Percentiles rank a stretch among this genome's conserved stretches.
phyloP scores from a whole-genome alignment of 2,888 invertebrate species.

The Oegoconia quadripuncta region DNA sequence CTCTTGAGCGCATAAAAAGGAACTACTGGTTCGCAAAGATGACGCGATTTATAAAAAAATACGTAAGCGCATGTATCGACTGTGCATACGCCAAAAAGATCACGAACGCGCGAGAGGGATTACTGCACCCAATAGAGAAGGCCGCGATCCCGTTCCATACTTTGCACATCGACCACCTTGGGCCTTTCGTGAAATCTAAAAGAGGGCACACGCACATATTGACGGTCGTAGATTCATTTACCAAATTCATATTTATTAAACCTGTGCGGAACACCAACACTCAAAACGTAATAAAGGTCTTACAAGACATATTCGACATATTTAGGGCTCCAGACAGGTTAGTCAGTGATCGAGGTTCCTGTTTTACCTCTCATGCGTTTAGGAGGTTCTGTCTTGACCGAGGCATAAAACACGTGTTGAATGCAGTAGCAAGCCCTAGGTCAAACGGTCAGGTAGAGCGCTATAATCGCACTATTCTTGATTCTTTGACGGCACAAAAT shows the following conservation, averaged over 20 bases:
- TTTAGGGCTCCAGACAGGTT: constrained; percentile 7
- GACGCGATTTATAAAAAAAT: too few species aligned
- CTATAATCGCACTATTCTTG: too few species aligned
- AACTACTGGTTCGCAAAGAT: constrained; percentile 52
- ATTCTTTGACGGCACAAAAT: not conserved
- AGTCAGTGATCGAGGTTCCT: constrained; percentile 8
- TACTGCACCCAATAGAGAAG: constrained; percentile 9
- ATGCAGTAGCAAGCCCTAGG: constrained; percentile 3
- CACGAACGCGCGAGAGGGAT: not conserved
- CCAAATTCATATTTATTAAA: constrained; percentile 6
- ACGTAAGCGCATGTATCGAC: constrained; percentile 42
- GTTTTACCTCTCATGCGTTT: constrained; percentile 11
- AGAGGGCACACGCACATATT: not conserved
- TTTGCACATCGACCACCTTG: constrained; percentile 5
- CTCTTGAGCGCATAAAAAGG: constrained; percentile 29
- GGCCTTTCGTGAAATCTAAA: constrained; percentile 4
- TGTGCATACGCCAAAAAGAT: not conserved
- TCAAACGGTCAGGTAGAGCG: constrained; percentile 2
- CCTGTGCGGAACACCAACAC: constrained; percentile 13
- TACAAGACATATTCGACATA: constrained; percentile 10
- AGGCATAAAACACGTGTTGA: constrained; percentile 1
- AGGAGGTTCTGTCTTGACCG: constrained; percentile 4
- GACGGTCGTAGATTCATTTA: constrained; percentile 1
- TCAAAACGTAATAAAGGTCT: not conserved
- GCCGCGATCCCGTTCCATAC: constrained; percentile 5